Evolutionary conservation across 2,888 invertebrate species (phyloP), one percentile per base, ranked within the genome.

Genomic region (Tiphia femorata): DNA sequence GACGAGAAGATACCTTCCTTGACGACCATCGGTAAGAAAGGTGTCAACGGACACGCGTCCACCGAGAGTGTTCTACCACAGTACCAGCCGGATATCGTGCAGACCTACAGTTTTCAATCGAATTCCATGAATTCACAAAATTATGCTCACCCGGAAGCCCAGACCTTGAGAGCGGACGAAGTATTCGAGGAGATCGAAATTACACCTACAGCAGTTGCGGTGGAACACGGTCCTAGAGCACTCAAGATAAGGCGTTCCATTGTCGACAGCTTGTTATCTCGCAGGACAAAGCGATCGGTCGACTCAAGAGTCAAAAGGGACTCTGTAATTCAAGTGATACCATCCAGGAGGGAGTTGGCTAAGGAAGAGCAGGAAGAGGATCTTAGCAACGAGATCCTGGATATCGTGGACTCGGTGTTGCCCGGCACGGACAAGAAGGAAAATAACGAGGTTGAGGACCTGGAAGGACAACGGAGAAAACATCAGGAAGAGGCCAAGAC

Each of bases 191-290:
- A 82, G 14, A 62, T 78, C 14, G 81, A 80, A 23, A 78, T 79
- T 23, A 72, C 74, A 0, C 81, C 83, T 0, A 72, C 76, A 1
- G 79, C 82, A 0, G 80, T 84, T 0, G 81, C 80, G 0, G 80
- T 84, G 1, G 85, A 85, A 58, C 85, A 85, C 47, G 85, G 85
- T 0, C 85, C 85, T 1, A 78, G 85, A 49, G 77, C 74, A 2
- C 43, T 84, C 41, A 77, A 76, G 49, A 30, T 65, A 1, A 73
- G 68, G 20, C 57, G 72, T 3, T 69, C 64, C 0, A 6, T 51
- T 1, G 27, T 35, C 6, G 43, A 65, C 19, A 8, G 6, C 10
- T 5, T 41, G 4, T 19, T 5, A 6, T n/a, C 4, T 1, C 53
- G 33, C 1, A 55, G 70, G 8, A 27, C 20, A 6, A 71, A 50